Percentiles rank a stretch among this genome's conserved stretches.
Conservation (phyloP, 23 tunicate genomes). For the Phallusia fumigata region DNA sequence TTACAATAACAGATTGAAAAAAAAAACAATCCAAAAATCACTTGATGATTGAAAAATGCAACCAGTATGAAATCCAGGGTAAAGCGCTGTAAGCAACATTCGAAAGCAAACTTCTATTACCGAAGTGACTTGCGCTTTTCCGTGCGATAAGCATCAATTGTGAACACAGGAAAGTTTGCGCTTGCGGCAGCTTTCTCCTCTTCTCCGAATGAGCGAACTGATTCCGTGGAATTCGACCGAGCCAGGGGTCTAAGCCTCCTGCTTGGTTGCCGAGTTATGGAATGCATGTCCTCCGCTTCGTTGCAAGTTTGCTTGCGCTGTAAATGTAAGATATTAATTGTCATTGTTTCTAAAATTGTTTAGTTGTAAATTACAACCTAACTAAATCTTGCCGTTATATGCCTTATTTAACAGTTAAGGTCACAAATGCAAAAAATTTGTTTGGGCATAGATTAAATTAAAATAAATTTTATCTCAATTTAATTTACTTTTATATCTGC, state of each 20-base stretch:
- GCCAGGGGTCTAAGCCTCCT: conserved; percentile 54
- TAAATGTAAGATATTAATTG: background rate
- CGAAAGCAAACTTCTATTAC: background rate
- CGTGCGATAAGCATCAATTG: conserved; percentile 73
- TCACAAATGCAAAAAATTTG: too few species aligned
- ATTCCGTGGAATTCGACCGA: conserved; percentile 68
- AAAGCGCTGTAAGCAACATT: background rate
- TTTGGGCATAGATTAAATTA: too few species aligned
- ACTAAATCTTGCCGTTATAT: too few species aligned
- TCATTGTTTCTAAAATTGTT: too few species aligned
- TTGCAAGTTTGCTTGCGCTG: conserved; percentile 88
- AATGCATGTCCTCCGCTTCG: conserved; percentile 82
- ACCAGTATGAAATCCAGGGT: too few species aligned
- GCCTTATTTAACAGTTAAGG: too few species aligned
- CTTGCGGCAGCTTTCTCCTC: conserved; percentile 28
- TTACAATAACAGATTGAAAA: too few species aligned
- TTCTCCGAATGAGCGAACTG: conserved; percentile 56
- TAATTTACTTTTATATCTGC: too few species aligned
- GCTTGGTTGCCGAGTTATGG: conserved; percentile 52
- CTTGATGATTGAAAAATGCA: too few species aligned
- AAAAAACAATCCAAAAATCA: too few species aligned
- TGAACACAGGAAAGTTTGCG: conserved; percentile 40
- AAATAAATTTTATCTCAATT: too few species aligned
- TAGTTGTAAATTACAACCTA: too few species aligned
- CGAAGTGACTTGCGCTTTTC: conserved; percentile 60